Evolutionary conservation across 2,797 vertebrate species (phyloP).

Genomic region (Streptopelia turtur): DNA sequence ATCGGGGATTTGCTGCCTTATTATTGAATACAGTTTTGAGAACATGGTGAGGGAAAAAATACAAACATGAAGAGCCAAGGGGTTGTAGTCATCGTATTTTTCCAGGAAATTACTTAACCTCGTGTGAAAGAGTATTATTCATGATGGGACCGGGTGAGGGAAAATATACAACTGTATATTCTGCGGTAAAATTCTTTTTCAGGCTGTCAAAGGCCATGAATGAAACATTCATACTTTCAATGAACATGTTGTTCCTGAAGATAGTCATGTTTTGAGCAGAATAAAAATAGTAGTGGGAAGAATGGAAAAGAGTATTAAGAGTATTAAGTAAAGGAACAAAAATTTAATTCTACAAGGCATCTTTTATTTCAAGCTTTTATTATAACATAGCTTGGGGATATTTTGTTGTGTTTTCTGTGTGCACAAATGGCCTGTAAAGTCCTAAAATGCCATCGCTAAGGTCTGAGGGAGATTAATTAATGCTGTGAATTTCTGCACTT

Average conservation of each 20-base stretch:
- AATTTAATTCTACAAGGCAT: neutral
- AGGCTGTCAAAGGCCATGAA: constrained; percentile 41
- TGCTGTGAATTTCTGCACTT: neutral
- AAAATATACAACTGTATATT: neutral
- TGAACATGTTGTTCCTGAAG: constrained; percentile 31
- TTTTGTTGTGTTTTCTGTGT: neutral
- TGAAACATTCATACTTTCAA: constrained; percentile 53
- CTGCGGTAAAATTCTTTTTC: neutral
- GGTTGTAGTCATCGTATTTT: neutral
- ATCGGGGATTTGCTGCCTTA: neutral
- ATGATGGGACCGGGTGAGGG: neutral
- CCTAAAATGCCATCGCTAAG: neutral
- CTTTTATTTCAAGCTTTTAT: neutral
- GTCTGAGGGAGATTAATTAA: neutral
- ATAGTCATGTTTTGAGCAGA: constrained; percentile 38
- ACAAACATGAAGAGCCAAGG: neutral
- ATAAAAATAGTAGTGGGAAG: constrained; percentile 52
- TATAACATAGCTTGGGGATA: neutral
- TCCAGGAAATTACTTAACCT: constrained; percentile 21
- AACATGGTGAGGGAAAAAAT: neutral
- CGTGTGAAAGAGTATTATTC: constrained; percentile 34
- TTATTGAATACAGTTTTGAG: neutral
- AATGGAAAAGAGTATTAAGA: constrained; percentile 12
- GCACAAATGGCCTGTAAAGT: neutral
- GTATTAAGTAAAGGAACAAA: neutral